Evolutionary conservation across 1,140 invertebrate species (phyloP).

Genomic region (Trichonephila inaurata): DNA sequence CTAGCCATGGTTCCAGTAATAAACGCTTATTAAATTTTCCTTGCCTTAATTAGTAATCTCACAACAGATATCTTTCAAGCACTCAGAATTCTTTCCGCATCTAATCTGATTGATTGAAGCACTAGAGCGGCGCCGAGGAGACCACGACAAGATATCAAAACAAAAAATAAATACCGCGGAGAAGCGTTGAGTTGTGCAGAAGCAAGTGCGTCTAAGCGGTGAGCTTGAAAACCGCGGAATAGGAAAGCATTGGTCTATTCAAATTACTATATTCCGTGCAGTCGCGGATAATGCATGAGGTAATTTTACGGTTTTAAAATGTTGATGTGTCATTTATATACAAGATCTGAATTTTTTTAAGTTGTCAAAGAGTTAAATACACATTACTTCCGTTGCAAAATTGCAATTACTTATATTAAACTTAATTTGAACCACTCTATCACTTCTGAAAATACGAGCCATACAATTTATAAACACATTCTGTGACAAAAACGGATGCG

Average conservation of each 20-base stretch:
- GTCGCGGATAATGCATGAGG: not conserved
- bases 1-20: not conserved
- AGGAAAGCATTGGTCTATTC: too few species aligned
- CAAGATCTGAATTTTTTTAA: too few species aligned
- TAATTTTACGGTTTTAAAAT: too few species aligned
- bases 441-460: too few species aligned
- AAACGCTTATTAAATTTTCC: not conserved
- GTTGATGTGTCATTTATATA: too few species aligned
- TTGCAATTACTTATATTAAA: too few species aligned
- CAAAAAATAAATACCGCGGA: not conserved
- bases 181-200: constrained; percentile 5
- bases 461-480: too few species aligned
- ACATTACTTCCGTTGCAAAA: too few species aligned
- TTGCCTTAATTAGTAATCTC: not conserved
- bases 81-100: not conserved
- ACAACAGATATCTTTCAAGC: not conserved
- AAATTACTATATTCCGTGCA: not conserved
- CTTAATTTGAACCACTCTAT: too few species aligned
- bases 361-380: too few species aligned
- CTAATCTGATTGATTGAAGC: not conserved
- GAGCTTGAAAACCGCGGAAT: not conserved
- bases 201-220: not conserved
- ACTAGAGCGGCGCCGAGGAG: not conserved
- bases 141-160: not conserved
- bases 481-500: too few species aligned